Evolutionary conservation across 2,113 vertebrate species (phyloP).

Genomic region (Vidua chalybeata): DNA sequence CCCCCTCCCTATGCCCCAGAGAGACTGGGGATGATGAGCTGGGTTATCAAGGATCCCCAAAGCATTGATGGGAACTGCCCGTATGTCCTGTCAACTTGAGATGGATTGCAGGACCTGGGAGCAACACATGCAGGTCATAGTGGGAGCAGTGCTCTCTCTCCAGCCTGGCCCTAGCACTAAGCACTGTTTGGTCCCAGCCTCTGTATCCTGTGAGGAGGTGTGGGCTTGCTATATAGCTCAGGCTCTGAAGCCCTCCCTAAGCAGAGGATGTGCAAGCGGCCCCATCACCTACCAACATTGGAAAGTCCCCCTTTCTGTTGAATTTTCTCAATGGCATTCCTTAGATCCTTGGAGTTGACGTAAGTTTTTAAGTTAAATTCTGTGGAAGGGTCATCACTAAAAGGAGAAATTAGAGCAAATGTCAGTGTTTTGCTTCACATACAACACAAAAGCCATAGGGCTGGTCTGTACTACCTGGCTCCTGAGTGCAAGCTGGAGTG

Average conservation of each 20-base stretch:
- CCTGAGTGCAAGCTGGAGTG: background rate
- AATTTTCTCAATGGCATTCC: slow-evolving; percentile 87
- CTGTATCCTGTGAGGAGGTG: rapidly evolving
- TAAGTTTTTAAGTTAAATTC: slow-evolving; percentile 89
- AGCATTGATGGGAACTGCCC: rapidly evolving
- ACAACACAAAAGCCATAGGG: background rate
- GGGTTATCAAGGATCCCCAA: background rate
- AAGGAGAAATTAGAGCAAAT: slow-evolving; percentile 40
- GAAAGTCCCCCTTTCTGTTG: slow-evolving; percentile 91
- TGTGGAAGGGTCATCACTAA: slow-evolving; percentile 87
- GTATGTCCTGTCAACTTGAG: background rate
- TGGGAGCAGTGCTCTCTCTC: background rate
- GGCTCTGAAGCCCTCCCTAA: background rate
- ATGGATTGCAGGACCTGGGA: background rate
- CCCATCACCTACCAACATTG: slow-evolving; percentile 86
- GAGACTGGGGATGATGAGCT: background rate
- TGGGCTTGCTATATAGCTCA: background rate
- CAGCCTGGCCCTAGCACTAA: background rate
- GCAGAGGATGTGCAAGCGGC: background rate
- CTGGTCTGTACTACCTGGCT: background rate
- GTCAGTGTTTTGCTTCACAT: background rate
- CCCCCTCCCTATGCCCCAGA: background rate
- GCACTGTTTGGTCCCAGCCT: background rate
- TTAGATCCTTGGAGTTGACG: slow-evolving; percentile 84
- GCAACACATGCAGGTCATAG: rapidly evolving